phyloP scores from a whole-genome alignment of 2,113 vertebrate genomes.

The Rhynchomys soricoides region DNA sequence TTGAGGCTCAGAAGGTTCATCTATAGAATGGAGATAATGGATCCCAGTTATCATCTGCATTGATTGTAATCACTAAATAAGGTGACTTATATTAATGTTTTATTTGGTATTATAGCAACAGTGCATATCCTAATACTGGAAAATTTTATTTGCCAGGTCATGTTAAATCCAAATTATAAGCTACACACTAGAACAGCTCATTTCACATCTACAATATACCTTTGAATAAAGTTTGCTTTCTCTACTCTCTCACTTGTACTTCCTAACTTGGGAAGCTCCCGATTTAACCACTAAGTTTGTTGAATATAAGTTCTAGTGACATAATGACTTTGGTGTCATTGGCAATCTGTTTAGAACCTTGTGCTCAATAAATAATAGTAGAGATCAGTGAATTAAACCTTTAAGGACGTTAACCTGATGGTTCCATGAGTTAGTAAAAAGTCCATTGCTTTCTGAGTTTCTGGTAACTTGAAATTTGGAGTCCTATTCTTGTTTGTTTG shows the following conservation, averaged over 20 bases:
- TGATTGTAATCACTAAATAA: neutral
- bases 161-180: neutral
- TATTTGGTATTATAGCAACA: neutral
- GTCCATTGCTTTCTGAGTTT: constrained; percentile 21
- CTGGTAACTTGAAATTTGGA: constrained; percentile 9
- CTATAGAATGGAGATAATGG: constrained; percentile 17
- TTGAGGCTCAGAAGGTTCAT: neutral
- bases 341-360: neutral
- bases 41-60: neutral
- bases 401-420: neutral
- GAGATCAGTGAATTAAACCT: neutral
- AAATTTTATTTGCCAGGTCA: neutral
- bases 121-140: neutral
- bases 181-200: neutral
- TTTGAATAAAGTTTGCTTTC: neutral
- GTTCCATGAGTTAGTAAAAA: neutral
- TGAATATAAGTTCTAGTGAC: neutral
- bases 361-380: neutral
- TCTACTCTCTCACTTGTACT: neutral
- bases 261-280: neutral
- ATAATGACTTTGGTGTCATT: neutral
- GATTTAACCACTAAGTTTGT: neutral
- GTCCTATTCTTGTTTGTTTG: constrained; percentile 11
- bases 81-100: neutral
- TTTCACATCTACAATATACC: neutral